Conservation (phyloP, 2,113 vertebrate genomes). For the Hippopotamus amphibius region DNA sequence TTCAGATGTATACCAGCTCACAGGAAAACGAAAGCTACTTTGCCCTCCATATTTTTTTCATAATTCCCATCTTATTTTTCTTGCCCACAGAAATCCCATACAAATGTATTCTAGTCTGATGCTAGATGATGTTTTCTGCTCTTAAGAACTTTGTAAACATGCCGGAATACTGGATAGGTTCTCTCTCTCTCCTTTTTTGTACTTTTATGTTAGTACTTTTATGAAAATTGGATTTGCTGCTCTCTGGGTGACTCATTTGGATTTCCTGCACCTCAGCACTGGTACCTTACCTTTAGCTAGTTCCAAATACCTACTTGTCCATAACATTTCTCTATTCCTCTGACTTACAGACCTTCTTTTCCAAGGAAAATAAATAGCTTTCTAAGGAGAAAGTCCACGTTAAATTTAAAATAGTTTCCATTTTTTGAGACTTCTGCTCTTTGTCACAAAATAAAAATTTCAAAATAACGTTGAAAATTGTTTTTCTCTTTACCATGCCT, state of each 20-base stretch:
- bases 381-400: neutral
- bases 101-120: neutral
- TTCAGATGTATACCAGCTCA: neutral
- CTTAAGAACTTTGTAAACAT: neutral
- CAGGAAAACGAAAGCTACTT: neutral
- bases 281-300: neutral
- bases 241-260: neutral
- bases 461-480: neutral
- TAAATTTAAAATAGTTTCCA: conserved; percentile 27
- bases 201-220: neutral
- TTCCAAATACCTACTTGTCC: conserved; percentile 10
- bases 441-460: neutral
- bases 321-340: neutral
- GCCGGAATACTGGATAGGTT: neutral
- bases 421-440: neutral
- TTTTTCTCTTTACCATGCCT: neutral
- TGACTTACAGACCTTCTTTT: neutral
- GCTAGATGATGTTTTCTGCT: neutral
- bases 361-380: conserved; percentile 15
- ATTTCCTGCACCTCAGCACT: conserved; percentile 7
- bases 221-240: conserved; percentile 6
- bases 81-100: neutral
- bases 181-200: neutral
- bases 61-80: neutral
- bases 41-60: neutral